Conservation (phyloP, 2,113 vertebrate species). For the Copsychus sechellarum region DNA sequence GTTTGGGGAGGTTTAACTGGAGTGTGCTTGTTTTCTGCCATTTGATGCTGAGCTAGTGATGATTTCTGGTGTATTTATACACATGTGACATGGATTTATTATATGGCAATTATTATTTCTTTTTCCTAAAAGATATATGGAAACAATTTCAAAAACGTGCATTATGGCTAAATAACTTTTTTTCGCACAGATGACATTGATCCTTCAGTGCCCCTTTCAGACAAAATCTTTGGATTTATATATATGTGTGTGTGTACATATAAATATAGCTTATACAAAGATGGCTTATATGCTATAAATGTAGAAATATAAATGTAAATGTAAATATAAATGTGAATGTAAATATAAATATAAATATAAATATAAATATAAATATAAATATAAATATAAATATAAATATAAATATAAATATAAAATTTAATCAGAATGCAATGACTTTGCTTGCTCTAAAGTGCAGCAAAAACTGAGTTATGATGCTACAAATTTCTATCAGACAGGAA, state of each 20-base stretch:
- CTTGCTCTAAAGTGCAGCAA: neutral
- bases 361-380: no score
- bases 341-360: no score
- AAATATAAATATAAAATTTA: neutral
- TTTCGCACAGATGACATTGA: neutral
- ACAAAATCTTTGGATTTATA: neutral
- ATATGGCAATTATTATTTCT: neutral
- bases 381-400: neutral
- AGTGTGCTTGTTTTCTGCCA: neutral
- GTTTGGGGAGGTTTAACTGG: neutral
- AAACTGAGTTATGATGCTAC: neutral
- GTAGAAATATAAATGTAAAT: no score
- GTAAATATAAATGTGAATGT: no score
- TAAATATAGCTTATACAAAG: neutral
- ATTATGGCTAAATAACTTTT: neutral
- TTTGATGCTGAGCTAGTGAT: neutral
- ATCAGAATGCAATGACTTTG: neutral
- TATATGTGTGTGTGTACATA: accelerated
- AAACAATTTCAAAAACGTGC: neutral
- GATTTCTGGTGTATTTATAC: neutral
- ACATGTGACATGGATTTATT: accelerated
- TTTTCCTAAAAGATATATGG: no score
- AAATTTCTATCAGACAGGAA: neutral
- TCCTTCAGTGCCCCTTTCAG: neutral
- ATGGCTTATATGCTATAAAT: neutral